Base-by-base conservation (phyloP, 2,113 vertebrate genomes). In the Trochalopteron elliotii region DNA sequence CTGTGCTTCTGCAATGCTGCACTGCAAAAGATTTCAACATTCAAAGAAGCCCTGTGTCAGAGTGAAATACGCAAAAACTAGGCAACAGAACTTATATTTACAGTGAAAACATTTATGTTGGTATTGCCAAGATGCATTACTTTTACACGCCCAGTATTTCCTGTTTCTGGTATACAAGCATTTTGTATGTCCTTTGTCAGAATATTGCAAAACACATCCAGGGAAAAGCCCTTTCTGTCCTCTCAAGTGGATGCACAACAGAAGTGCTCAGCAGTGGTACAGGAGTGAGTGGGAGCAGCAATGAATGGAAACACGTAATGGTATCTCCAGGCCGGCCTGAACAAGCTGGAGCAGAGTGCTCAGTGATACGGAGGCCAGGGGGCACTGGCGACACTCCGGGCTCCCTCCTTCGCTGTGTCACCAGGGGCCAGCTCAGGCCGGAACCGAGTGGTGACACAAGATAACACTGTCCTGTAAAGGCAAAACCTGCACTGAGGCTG, bases 301-400 rank as follows among this genome's bases (percentile, higher is more conserved):
- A 92, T 39, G 81, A 80, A 84, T 85, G 95, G 96, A 97, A 97
- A 95, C 91, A 37, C 6, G 7, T 1, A 64, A 15, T 75, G 63
- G 16, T 97, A 94, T 96, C 94, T 87, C 76, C 16, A 27, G 78
- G 27, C 30, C 10, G 35, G 61, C 35, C n/a, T 16, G 91, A 93
- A 77, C 87, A 93, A 83, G 69, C 76, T 25, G 20, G 59, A 88
- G 89, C 83, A 55, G 82, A 83, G 85, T 27, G 91, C 65, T 59
- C 42, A 11, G 63, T 7, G 96, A 96, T 69, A 90, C 0, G 31
- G 83, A 61, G 65, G 25, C 3, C 1, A 25, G 39, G 55, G 55
- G 67, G 67, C 53, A 7, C 35, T 75, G 75, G 55, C 1, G 5
- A 37, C 57, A 47, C 33, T 1, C 55, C n/a, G 35, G 67, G 57